Percentiles rank a stretch among this genome's conserved stretches.
Conservation (phyloP, 53 echinoderm and acorn worm species). For the Luidia sarsii region DNA sequence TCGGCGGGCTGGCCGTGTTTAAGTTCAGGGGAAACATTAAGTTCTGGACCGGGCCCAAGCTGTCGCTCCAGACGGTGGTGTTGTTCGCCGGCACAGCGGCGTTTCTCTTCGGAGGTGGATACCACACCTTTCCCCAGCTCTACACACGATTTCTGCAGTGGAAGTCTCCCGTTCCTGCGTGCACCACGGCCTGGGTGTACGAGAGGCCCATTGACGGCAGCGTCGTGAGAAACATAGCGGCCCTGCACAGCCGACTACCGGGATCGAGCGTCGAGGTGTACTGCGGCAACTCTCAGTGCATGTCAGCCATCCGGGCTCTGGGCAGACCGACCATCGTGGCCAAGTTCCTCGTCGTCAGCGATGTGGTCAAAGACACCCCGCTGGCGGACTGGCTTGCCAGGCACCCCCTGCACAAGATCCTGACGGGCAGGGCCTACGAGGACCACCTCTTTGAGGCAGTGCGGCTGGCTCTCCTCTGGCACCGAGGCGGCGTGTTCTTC, state of each 20-base stretch:
- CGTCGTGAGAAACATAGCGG: neutral
- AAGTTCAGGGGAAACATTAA: neutral
- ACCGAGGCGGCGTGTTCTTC: slow-evolving; percentile 10
- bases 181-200: slow-evolving; percentile 28
- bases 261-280: neutral
- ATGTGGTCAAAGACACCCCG: neutral
- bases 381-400: neutral
- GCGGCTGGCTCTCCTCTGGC: slow-evolving; percentile 13
- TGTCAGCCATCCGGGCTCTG: neutral
- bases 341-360: neutral
- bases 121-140: too few relatives aligned
- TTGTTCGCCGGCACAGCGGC: too few relatives aligned
- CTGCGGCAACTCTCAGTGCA: slow-evolving; percentile 16
- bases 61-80: too few relatives aligned
- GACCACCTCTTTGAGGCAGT: slow-evolving; percentile 4
- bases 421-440: slow-evolving; percentile 6
- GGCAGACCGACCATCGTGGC: neutral
- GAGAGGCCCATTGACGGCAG: neutral
- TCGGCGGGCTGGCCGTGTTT: neutral
- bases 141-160: too few relatives aligned
- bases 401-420: slow-evolving; percentile 8
- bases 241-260: neutral
- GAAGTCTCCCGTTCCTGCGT: too few relatives aligned
- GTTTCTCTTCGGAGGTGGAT: too few relatives aligned
- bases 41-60: neutral